These are phyloP conservation scores for Trileptium ribeirensis DNA, from an alignment of 2,888 invertebrate genomes.

Conservation along the genomic window DNA sequence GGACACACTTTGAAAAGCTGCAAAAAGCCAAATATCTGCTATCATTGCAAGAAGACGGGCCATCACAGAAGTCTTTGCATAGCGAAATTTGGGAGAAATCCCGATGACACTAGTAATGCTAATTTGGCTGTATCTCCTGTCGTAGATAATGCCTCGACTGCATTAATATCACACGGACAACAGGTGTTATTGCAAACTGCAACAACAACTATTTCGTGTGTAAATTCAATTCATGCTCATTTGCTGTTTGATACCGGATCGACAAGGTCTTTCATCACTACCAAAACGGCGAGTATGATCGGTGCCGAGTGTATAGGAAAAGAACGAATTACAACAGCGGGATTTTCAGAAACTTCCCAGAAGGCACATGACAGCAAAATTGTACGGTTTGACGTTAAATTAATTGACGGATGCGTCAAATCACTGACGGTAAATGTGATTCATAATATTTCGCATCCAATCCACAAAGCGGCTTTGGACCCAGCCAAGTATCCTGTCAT, in stretches of 20 bases:
- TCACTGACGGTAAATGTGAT: not conserved
- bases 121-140: not conserved
- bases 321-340: not conserved
- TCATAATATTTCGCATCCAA: not conserved
- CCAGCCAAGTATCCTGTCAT: not conserved
- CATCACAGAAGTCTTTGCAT: conserved; percentile 12
- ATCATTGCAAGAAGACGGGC: conserved; percentile 5
- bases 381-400: not conserved
- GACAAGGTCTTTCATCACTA: not conserved
- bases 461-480: not conserved
- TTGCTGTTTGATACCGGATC: not conserved
- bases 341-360: not conserved
- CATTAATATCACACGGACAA: not conserved
- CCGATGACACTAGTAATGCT: not conserved
- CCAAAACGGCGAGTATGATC: not conserved
- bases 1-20: conserved; percentile 1
- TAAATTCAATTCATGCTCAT: not conserved
- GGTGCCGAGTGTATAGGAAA: not conserved
- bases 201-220: not conserved
- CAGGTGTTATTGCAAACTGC: not conserved
- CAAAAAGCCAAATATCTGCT: not conserved
- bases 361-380: not conserved
- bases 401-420: not conserved
- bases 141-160: not conserved
- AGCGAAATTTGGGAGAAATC: not conserved